phyloP scores from a whole-genome alignment of 2,113 vertebrate species.

The Pseudonaja textilis region DNA sequence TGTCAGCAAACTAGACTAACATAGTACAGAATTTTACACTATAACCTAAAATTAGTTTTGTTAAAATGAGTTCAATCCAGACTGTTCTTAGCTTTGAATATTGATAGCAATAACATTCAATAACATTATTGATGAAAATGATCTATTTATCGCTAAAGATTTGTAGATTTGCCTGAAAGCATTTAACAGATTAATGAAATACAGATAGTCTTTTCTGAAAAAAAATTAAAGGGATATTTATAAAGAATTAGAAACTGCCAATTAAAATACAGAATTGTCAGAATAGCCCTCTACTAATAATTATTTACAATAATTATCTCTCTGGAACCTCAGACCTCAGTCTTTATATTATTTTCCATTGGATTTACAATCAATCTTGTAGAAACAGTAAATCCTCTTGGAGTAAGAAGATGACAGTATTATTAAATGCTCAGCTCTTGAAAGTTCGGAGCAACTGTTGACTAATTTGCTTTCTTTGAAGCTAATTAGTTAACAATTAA shows the following conservation, averaged over 20 bases:
- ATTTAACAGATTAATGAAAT: conserved; percentile 21
- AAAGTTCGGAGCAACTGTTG: conserved; percentile 41
- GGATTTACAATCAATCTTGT: conserved; percentile 64
- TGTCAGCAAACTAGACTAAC: background rate
- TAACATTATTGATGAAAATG: background rate
- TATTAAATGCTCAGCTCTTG: conserved; percentile 41
- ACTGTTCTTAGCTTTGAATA: background rate
- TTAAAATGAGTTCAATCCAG: background rate
- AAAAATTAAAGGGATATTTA: conserved; percentile 46
- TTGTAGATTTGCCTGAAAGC: background rate
- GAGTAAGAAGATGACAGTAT: conserved; percentile 44
- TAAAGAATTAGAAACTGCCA: conserved; percentile 58
- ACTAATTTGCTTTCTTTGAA: conserved; percentile 19
- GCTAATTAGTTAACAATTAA: background rate
- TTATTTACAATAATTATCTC: conserved; percentile 65
- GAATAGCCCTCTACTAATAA: conserved; percentile 54
- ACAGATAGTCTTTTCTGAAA: background rate
- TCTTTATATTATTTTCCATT: conserved; percentile 63
- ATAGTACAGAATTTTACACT: background rate
- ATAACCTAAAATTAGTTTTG: background rate
- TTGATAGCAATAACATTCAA: background rate
- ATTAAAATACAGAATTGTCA: conserved; percentile 59
- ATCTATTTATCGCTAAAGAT: background rate
- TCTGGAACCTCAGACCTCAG: conserved; percentile 65
- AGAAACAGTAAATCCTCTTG: conserved; percentile 65